Evolutionary conservation across 2,113 vertebrate species (phyloP).

Genomic region (Myrmecophaga tridactyla): DNA sequence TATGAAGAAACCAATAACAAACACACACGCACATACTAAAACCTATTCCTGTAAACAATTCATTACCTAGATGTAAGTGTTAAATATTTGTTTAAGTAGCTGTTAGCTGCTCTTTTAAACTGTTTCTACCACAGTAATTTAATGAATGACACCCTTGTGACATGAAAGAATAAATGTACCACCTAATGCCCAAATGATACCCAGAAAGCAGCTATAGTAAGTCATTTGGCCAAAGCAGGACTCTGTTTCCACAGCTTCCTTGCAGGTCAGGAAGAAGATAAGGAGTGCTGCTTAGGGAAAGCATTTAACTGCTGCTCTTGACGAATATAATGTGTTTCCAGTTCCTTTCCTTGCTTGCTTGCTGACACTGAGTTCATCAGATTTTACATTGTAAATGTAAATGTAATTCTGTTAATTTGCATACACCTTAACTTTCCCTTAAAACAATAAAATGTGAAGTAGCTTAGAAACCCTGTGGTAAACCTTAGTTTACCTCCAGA

Average conservation of each 20-base stretch:
- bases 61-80: not conserved
- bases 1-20: not conserved
- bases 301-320: not conserved
- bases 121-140: not conserved
- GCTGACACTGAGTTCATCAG: not conserved
- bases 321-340: not conserved
- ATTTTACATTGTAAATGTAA: not conserved
- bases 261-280: not conserved
- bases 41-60: not conserved
- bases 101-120: not conserved
- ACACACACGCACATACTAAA: not conserved
- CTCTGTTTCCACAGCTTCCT: not conserved
- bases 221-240: not conserved
- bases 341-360: not conserved
- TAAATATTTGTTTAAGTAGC: not conserved
- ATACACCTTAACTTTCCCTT: not conserved
- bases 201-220: not conserved
- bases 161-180: not conserved
- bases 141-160: slow-evolving; percentile 11
- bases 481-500: not conserved
- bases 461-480: not conserved
- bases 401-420: not conserved
- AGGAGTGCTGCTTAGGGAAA: not conserved
- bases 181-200: not conserved
- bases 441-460: not conserved